phyloP scores from a whole-genome alignment of 1,140 invertebrate genomes.

The Parasteatoda tepidariorum region DNA sequence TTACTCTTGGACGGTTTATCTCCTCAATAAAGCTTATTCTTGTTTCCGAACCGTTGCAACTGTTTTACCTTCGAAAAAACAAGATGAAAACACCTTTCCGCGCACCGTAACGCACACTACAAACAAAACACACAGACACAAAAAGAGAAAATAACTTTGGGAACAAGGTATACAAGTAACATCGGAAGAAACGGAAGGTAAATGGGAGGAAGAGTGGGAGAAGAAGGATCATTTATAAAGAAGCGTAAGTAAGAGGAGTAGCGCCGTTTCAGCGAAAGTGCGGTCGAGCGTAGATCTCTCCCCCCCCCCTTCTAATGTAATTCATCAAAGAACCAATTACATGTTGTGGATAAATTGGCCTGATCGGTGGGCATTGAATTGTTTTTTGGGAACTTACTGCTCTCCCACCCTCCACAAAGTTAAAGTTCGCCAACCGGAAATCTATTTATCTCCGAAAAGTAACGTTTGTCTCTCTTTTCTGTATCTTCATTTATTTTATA shows the following conservation, averaged over 20 bases:
- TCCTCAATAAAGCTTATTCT: too few relatives aligned
- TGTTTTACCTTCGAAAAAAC: too few relatives aligned
- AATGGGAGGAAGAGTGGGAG: neutral
- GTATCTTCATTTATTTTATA: conserved; percentile 35
- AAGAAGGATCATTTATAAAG: conserved; percentile 48
- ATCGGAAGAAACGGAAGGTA: neutral
- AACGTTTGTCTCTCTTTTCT: conserved; percentile 28
- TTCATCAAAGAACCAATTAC: conserved; percentile 58
- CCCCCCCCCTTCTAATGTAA: conserved; percentile 19
- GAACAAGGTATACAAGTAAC: conserved; percentile 39
- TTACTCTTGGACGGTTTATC: too few relatives aligned
- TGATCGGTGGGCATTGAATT: conserved; percentile 29
- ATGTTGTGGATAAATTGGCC: conserved; percentile 56
- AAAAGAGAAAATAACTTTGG: conserved; percentile 44
- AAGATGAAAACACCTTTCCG: too few relatives aligned
- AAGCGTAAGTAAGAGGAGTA: conserved; percentile 8
- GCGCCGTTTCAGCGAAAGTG: conserved; percentile 34
- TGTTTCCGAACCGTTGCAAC: too few relatives aligned
- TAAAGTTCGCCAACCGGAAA: conserved; percentile 53
- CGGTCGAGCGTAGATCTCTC: conserved; percentile 26
- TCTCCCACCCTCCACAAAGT: neutral
- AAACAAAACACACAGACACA: too few relatives aligned
- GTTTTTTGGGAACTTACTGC: conserved; percentile 14
- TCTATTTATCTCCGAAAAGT: conserved; percentile 56
- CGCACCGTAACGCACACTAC: too few relatives aligned